Percentiles rank a stretch among this genome's conserved stretches.
Conservation (phyloP, 2,113 vertebrate species). For the Eubucco bourcierii region DNA sequence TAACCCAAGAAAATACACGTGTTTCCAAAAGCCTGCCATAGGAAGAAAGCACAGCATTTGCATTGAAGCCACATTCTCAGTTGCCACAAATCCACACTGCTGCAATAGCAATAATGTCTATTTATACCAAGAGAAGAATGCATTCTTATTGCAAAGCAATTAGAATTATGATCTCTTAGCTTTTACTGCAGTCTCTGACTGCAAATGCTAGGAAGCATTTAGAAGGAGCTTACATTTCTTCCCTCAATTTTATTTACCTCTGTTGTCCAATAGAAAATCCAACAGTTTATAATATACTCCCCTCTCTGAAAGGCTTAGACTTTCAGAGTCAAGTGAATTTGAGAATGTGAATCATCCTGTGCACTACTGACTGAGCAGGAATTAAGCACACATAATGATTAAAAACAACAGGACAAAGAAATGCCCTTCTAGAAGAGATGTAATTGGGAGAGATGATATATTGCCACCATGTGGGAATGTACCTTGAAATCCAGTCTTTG, state of each 20-base stretch:
- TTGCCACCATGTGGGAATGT: neutral
- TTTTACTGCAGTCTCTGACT: neutral
- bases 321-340: neutral
- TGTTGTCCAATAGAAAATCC: neutral
- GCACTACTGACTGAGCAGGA: neutral
- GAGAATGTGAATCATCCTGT: neutral
- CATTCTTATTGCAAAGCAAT: neutral
- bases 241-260: neutral
- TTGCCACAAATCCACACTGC: neutral
- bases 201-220: neutral
- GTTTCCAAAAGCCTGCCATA: neutral
- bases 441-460: neutral
- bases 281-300: neutral
- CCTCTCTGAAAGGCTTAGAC: neutral
- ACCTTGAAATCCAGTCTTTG: conserved; percentile 16
- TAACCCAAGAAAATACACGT: neutral
- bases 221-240: neutral
- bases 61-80: conserved; percentile 14
- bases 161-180: conserved; percentile 4
- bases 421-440: neutral
- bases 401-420: conserved; percentile 4
- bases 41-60: neutral
- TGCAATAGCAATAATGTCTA: neutral
- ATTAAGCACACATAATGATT: neutral
- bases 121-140: neutral